Conservation (phyloP, 2,888 invertebrate species). For the Dicranocentrus wangi region DNA sequence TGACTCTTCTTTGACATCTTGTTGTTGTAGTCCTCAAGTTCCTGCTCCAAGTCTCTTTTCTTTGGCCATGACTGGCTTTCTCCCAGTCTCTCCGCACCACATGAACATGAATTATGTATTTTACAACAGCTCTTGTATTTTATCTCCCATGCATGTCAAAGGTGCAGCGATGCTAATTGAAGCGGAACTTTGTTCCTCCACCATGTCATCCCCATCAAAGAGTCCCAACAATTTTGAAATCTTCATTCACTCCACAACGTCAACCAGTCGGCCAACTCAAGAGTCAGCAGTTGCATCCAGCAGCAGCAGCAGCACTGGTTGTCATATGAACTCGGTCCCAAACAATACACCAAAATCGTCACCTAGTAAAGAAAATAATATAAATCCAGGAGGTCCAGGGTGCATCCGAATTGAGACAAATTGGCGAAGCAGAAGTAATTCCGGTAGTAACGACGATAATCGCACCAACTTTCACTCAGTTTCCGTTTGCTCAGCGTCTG, state of each 20-base stretch:
- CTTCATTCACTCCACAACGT: constrained; percentile 17
- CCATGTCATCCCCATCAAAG: background rate
- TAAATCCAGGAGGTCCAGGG: constrained; percentile 14
- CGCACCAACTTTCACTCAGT: constrained; percentile 25
- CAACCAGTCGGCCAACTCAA: background rate
- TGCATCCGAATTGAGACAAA: constrained; percentile 37
- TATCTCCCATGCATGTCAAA: constrained; percentile 45
- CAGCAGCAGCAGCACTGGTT: background rate
- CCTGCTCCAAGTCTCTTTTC: constrained; percentile 40
- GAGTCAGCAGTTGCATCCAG: no score
- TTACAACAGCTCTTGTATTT: constrained; percentile 48
- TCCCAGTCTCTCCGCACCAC: constrained; percentile 23
- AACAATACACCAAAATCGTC: constrained; percentile 1
- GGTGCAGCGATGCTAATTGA: constrained; percentile 31
- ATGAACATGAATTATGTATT: constrained; percentile 12
- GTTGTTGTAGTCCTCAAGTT: constrained; percentile 14
- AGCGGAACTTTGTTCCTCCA: no score
- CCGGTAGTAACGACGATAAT: background rate
- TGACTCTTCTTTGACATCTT: background rate
- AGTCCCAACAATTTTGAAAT: constrained; percentile 26
- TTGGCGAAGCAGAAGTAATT: constrained; percentile 18
- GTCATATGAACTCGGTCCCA: background rate
- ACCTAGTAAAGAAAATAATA: background rate
- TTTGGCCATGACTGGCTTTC: constrained; percentile 46
- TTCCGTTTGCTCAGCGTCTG: constrained; percentile 15